Percentiles rank a stretch among this genome's conserved stretches.
phyloP scores from a whole-genome alignment of 2,113 vertebrate genomes.

The Delphinapterus leucas region DNA sequence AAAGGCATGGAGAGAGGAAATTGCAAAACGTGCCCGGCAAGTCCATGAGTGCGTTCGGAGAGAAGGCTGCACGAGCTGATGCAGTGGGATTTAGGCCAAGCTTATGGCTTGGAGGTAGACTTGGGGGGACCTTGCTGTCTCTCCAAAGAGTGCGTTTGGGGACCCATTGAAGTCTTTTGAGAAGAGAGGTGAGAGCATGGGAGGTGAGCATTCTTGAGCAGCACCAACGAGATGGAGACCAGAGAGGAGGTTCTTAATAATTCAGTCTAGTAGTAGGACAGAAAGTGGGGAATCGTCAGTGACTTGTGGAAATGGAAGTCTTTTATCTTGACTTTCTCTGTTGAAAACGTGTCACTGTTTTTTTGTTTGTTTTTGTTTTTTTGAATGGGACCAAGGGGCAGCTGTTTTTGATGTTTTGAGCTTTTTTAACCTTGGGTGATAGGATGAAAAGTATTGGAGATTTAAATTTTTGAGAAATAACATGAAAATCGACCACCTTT shows the following conservation, averaged over 20 bases:
- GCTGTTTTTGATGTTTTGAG: background rate
- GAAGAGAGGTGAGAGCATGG: background rate
- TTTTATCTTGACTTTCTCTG: background rate
- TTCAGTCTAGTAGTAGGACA: background rate
- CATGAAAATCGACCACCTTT: background rate
- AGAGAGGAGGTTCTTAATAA: background rate
- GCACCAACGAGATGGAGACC: background rate
- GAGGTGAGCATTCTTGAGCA: background rate
- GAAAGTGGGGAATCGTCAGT: background rate
- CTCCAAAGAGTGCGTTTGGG: background rate
- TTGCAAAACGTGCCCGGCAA: background rate
- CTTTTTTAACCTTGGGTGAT: conserved; percentile 14
- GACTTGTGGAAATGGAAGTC: background rate
- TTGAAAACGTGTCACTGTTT: background rate
- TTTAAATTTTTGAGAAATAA: conserved; percentile 48
- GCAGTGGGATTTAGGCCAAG: background rate
- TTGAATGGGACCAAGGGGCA: background rate
- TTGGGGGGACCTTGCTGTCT: background rate
- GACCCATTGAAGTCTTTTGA: background rate
- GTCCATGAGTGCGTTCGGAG: no score
- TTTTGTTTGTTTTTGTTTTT: background rate
- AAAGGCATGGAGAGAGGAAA: background rate
- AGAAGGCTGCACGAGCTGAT: background rate
- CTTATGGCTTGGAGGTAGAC: background rate
- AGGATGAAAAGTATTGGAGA: background rate